phyloP scores from a whole-genome alignment of 2,113 vertebrate genomes.

The Archocentrus centrarchus region DNA sequence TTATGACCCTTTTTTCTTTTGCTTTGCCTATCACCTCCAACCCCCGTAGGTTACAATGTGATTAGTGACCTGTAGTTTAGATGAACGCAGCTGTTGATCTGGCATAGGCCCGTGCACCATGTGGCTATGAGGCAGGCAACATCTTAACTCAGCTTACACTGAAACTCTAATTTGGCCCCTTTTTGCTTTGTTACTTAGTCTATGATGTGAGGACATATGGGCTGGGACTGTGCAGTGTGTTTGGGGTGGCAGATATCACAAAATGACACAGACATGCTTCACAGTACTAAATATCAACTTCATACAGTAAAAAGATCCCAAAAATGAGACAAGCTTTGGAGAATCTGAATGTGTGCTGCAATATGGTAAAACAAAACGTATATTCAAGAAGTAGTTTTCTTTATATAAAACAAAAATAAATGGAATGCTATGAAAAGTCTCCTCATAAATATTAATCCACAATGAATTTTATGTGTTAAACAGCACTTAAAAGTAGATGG shows the following conservation, averaged over 20 bases:
- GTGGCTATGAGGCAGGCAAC: constrained; percentile 21
- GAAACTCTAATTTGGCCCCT: constrained; percentile 12
- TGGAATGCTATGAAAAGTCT: background rate
- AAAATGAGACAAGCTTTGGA: no score
- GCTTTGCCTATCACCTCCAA: constrained; percentile 8
- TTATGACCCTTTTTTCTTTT: constrained; percentile 24
- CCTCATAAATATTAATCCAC: background rate
- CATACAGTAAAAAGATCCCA: no score
- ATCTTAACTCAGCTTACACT: constrained; percentile 24
- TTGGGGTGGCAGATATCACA: background rate
- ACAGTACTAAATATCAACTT: no score
- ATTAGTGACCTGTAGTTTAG: constrained; percentile 54
- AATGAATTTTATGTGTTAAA: no score
- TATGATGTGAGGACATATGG: constrained; percentile 19
- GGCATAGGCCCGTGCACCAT: constrained; percentile 13
- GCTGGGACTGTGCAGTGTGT: background rate
- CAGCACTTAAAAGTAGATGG: no score
- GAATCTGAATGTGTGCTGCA: no score
- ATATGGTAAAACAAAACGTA: no score
- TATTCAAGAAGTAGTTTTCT: background rate
- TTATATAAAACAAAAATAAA: background rate
- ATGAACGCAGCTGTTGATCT: constrained; percentile 60
- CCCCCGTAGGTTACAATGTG: constrained; percentile 5
- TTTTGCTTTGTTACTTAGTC: constrained; percentile 19
- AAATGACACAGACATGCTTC: background rate